Base-by-base conservation (phyloP, 2,888 invertebrate genomes). In the Stictocephala bisonia region DNA sequence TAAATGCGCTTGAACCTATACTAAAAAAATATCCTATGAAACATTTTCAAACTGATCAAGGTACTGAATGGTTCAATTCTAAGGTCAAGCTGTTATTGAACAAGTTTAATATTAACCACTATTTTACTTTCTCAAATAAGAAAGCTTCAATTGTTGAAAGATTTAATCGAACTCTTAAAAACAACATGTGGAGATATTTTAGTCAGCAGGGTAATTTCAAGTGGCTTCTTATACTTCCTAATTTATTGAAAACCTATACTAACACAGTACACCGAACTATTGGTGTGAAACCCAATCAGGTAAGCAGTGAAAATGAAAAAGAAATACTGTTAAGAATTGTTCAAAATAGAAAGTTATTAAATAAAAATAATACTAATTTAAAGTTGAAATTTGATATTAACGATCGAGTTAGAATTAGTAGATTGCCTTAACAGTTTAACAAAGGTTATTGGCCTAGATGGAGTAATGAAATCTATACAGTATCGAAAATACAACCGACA, bases 41-140 rank as follows among this genome's bases (percentile, higher is more conserved):
- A 48, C 27, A 29, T 27, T 41, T 72, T 6, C 72, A 72, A n/a
- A 67, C 67, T 26, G 72, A 66, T 27, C 48, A 72, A n/a, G 72
- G 66, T 1, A 31, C 29, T 0, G 72, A 72, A 27, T 72, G 27
- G 22, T 60, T 48, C 20, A 72, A 72, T 22, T 53, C 26, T 7
- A 18, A 26, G 13, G 7, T 67, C 31, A 29, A 15, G 2, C 6
- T 3, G 9, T 18, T 53, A 18, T 50, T 72, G 27, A 72, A 48
- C 66, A 31, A 72, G 18, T 15, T 67, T 29, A 40, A 50, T 40
- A 64, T 31, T 4, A 72, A 72, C 22, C 66, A 60, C 22, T 64
- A 60, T n/a, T 40, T 40, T 13, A 72, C 53, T 31, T 50, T 20
- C 6, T 41, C 24, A 53, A 50, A 22, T 35, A n/a, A n/a, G 22